A percentile compares a stretch with the other conserved stretches of the same genome.
phyloP scores from a whole-genome alignment of 1,140 invertebrate species.

The Euura saliciscinereae region DNA sequence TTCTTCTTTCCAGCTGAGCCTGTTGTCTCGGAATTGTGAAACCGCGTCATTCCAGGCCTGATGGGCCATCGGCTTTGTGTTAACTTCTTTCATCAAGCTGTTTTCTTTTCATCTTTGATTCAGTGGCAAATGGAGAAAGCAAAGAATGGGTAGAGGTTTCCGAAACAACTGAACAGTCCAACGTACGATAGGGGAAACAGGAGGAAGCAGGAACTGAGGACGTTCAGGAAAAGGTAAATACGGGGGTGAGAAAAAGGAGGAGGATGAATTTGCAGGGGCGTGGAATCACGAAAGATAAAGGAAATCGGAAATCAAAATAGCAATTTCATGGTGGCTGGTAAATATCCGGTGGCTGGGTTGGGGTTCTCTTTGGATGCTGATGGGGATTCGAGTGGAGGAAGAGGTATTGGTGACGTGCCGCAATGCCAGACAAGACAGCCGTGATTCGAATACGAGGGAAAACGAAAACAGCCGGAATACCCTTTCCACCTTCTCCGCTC shows the following conservation, averaged over 20 bases:
- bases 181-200: too few species aligned
- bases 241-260: conserved; percentile 21
- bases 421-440: conserved; percentile 38
- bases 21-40: background rate
- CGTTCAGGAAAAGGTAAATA: conserved; percentile 23
- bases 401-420: conserved; percentile 34
- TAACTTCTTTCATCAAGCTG: background rate
- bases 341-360: conserved; percentile 23
- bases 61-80: background rate
- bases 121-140: too few species aligned
- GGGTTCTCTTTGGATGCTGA: conserved; percentile 11
- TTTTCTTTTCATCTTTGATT: background rate
- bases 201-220: too few species aligned
- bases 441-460: conserved; percentile 44
- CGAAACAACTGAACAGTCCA: too few species aligned
- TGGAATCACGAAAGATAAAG: conserved; percentile 24
- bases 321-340: conserved; percentile 38
- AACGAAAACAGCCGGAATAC: conserved; percentile 9
- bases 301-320: conserved; percentile 45
- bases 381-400: conserved; percentile 11
- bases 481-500: conserved; percentile 27
- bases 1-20: background rate
- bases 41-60: background rate
- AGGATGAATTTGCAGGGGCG: too few species aligned
- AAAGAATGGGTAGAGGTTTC: too few species aligned